Conservation (phyloP, 1,140 invertebrate genomes). For the Mactra quadrangularis region DNA sequence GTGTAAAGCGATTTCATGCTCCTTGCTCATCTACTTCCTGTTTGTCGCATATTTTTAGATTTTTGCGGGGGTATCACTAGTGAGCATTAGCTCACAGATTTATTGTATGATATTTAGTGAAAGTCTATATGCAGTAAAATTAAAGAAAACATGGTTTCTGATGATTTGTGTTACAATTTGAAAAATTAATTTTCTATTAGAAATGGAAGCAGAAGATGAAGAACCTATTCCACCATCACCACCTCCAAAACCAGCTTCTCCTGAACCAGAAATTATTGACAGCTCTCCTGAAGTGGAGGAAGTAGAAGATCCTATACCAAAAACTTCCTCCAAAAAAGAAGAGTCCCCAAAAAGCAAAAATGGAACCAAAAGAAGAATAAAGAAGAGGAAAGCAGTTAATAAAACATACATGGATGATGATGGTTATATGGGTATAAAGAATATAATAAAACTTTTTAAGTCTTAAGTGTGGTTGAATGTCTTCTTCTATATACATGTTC, state of each 20-base stretch:
- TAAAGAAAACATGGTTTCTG: too few species aligned
- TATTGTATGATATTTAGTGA: too few species aligned
- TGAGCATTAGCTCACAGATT: too few species aligned
- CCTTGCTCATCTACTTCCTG: too few species aligned
- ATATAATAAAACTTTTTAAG: background rate
- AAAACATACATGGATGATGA: slow-evolving; percentile 79
- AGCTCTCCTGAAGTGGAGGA: slow-evolving; percentile 38
- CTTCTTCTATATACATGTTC: too few species aligned
- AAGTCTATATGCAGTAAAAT: too few species aligned
- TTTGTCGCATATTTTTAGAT: too few species aligned
- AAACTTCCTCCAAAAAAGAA: slow-evolving; percentile 19
- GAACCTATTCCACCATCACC: slow-evolving; percentile 67
- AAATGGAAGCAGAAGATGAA: slow-evolving; percentile 68
- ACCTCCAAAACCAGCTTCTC: slow-evolving; percentile 61
- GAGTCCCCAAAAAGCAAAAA: slow-evolving; percentile 38
- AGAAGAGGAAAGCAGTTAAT: slow-evolving; percentile 71
- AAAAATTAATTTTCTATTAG: too few species aligned
- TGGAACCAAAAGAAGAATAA: slow-evolving; percentile 56
- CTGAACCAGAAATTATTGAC: slow-evolving; percentile 31
- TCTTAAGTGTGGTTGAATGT: too few species aligned
- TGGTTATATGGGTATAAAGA: slow-evolving; percentile 78
- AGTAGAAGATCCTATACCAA: slow-evolving; percentile 56
- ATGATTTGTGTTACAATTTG: too few species aligned
- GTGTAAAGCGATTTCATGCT: too few species aligned
- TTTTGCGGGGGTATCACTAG: too few species aligned